Conservation (phyloP, 2,888 invertebrate genomes). For the Troglohyphantes excavatus region DNA sequence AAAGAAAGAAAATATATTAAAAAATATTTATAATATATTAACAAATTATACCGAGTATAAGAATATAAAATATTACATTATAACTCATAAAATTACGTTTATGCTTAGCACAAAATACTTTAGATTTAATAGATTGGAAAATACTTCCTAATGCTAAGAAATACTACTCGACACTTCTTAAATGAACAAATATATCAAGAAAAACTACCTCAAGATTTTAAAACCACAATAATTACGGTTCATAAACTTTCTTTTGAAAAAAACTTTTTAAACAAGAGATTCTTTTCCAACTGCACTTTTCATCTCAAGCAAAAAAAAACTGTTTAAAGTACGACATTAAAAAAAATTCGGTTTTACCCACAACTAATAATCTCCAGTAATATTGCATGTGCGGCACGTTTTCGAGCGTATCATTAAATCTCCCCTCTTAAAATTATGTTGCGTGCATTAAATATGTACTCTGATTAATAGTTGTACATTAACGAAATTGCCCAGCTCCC, state of each 20-base stretch:
- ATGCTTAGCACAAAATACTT: neutral
- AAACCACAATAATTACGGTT: conserved; percentile 37
- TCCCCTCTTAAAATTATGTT: conserved; percentile 56
- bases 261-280: conserved; percentile 1
- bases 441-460: conserved; percentile 66
- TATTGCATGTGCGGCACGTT: conserved; percentile 52
- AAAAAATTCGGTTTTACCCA: conserved; percentile 16
- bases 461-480: conserved; percentile 69
- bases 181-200: neutral
- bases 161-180: neutral
- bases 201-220: conserved; percentile 11
- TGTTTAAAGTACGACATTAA: conserved; percentile 6
- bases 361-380: conserved; percentile 39
- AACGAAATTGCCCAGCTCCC: conserved; percentile 55
- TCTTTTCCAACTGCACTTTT: neutral
- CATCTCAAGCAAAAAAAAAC: conserved; percentile 3
- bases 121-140: neutral
- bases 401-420: conserved; percentile 71
- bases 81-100: no score
- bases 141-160: neutral
- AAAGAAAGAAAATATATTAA: no score
- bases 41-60: no score
- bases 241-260: conserved; percentile 18
- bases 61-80: no score
- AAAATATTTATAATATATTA: no score